Evolutionary conservation across 2,797 vertebrate species (phyloP).

Genomic region (Agapornis canus): DNA sequence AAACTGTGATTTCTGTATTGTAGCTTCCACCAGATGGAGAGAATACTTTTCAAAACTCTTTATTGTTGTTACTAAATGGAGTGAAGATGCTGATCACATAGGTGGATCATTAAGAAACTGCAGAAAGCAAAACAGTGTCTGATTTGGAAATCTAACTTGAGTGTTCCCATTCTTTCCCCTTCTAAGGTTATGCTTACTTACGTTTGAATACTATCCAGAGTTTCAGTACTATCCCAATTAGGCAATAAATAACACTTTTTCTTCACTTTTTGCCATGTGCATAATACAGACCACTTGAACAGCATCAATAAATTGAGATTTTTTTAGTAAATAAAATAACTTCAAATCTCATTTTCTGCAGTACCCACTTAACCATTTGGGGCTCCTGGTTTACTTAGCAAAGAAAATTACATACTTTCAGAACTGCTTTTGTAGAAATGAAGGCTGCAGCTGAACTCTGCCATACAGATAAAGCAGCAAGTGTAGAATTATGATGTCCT

Average conservation of each 20-base stretch:
- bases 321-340: not conserved
- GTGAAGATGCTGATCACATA: not conserved
- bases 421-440: not conserved
- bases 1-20: not conserved
- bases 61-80: not conserved
- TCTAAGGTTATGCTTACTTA: not conserved
- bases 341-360: not conserved
- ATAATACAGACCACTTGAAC: not conserved
- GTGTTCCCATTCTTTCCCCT: not conserved
- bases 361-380: not conserved
- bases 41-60: not conserved
- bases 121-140: not conserved
- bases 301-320: not conserved
- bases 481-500: not conserved
- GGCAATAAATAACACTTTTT: not conserved
- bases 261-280: not conserved
- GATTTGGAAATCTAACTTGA: not conserved
- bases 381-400: not conserved
- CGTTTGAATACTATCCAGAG: not conserved
- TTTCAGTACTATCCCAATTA: not conserved
- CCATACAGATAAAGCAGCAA: not conserved
- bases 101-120: not conserved
- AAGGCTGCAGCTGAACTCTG: not conserved
- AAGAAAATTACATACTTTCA: not conserved
- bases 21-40: not conserved